Base-by-base conservation (phyloP, 2,113 vertebrate species). In the Panurus biarmicus region DNA sequence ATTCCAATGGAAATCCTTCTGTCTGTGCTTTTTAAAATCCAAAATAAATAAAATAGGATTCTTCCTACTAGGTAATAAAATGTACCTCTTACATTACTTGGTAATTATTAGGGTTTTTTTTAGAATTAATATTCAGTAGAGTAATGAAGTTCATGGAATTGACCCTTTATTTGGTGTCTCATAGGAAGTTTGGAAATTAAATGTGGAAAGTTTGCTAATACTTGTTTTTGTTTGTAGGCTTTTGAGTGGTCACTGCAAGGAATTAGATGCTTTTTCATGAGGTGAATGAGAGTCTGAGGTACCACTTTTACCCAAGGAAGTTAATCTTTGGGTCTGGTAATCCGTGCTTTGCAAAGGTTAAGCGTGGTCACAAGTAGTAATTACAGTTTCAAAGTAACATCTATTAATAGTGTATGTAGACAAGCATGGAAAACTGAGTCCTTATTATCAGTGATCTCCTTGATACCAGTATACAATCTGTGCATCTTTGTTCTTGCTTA, bases 301-400 rank as follows among this genome's bases (percentile, higher is more conserved):
- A 44, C 69, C 36, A 54, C 54, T 78, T 94, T 50, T 89, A 54
- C 47, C 40, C 40, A 42, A 42, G 85, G 79, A 62, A 89, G 74
- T 86, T 96, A 76, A 92, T 96, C 91, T 90, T 79, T 80, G 60
- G 19, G 73, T 66, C 60, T 69, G 22, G 31, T 92, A 94, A 95
- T 93, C 82, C 0, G 1, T 94, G 23, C 79, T 92, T 87, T 74
- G 66, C 65, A 72, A 73, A 87, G 65, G 58, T 91, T 96, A 70
- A 88, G 13, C 1, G 0, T 78, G 82, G 94, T 78, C 85, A 83
- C 75, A 64, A 89, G 82, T 89, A 93, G 70, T 87, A 96, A 90
- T 94, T 95, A 84, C 69, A 91, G 62, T 78, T 96, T 93, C 89
- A 84, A 73, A 94, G 91, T 89, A 81, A 60, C 50, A n/a, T 74